These are phyloP conservation scores for Rallus crepitans DNA, from an alignment of 2,797 vertebrate species.

Conservation along the genomic window DNA sequence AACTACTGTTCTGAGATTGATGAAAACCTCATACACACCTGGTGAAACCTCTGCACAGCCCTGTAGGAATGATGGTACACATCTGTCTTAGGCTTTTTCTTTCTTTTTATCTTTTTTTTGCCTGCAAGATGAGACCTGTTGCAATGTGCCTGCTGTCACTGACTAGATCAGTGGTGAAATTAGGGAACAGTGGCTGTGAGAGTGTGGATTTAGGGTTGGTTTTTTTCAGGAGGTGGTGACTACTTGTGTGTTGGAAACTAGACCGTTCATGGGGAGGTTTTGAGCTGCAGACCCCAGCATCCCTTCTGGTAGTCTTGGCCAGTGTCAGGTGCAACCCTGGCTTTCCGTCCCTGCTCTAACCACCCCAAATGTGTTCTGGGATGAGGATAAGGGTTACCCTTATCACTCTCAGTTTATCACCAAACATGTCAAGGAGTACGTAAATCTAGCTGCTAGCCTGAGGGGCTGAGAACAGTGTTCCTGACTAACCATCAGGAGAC, in stretches of 20 bases:
- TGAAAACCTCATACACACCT: neutral
- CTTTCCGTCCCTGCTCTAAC: neutral
- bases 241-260: neutral
- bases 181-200: neutral
- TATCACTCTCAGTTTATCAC: neutral
- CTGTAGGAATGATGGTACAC: neutral
- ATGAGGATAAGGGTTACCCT: neutral
- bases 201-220: neutral
- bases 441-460: neutral
- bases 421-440: neutral
- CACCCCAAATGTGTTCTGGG: neutral
- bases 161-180: neutral
- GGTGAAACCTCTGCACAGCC: neutral
- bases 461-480: neutral
- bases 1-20: neutral
- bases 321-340: neutral
- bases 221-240: neutral
- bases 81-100: rapidly evolving
- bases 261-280: neutral
- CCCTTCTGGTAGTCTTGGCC: neutral
- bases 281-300: neutral
- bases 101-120: neutral
- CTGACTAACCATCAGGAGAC: neutral
- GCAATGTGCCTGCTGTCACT: neutral
- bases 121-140: neutral